Evolutionary conservation across 2,888 invertebrate genomes (phyloP).

Genomic region (Caprella mutica): DNA sequence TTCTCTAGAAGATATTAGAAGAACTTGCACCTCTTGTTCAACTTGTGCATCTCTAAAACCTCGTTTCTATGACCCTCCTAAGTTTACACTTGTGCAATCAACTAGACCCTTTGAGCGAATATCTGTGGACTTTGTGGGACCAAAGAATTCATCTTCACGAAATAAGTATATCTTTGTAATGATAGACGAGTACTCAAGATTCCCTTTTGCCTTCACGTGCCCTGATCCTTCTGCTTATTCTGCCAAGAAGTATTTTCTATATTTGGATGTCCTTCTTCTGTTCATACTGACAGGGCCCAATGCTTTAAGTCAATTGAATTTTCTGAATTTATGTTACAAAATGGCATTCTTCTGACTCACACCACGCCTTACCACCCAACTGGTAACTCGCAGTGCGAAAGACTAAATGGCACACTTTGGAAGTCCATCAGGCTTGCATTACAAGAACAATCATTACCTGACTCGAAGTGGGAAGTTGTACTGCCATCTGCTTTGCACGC

Average conservation of each 20-base stretch:
- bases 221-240: neutral
- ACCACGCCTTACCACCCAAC: neutral
- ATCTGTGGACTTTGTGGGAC: constrained; percentile 1
- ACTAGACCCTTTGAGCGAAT: constrained; percentile 3
- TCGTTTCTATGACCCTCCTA: neutral
- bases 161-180: constrained; percentile 1
- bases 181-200: neutral
- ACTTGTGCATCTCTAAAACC: neutral
- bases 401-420: constrained; percentile 5
- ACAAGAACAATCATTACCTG: neutral
- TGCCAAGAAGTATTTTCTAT: neutral
- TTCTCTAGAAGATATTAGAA: neutral
- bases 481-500: constrained; percentile 3
- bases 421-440: neutral
- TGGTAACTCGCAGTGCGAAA: too few species aligned
- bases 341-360: neutral
- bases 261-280: neutral
- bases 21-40: neutral
- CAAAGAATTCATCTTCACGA: neutral
- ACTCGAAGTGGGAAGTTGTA: constrained; percentile 6
- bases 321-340: neutral
- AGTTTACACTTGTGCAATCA: neutral
- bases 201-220: neutral
- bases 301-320: neutral
- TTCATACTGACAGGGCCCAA: neutral